Evolutionary conservation across 1,140 invertebrate genomes (phyloP).

Genomic region (Calosoma granatense): DNA sequence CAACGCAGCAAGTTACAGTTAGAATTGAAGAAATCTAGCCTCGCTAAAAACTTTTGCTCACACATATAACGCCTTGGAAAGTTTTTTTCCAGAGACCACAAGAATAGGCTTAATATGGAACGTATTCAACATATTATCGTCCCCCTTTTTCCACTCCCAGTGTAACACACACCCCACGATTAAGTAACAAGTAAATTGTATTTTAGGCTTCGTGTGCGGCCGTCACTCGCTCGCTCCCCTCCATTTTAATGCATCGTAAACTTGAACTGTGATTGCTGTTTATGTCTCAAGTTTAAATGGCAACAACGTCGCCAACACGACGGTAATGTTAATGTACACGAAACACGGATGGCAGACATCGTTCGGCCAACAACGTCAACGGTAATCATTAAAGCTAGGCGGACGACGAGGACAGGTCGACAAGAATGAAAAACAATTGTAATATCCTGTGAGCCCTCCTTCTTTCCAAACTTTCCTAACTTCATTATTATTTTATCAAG

Average conservation of each 20-base stretch:
- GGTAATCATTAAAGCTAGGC: too few species aligned
- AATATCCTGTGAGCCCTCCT: too few species aligned
- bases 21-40: background rate
- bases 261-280: background rate
- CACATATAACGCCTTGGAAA: background rate
- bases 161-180: too few species aligned
- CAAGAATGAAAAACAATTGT: too few species aligned
- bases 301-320: background rate
- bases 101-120: background rate
- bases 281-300: background rate
- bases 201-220: background rate
- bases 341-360: too few species aligned
- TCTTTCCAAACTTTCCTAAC: background rate
- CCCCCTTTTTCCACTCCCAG: too few species aligned
- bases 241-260: background rate
- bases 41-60: background rate
- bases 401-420: too few species aligned
- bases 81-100: background rate
- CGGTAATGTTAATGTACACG: background rate
- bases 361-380: too few species aligned
- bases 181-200: conserved; percentile 2
- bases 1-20: background rate
- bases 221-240: background rate
- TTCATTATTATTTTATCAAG: background rate
- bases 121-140: background rate